A percentile compares a stretch with the other conserved stretches of the same genome.
Evolutionary conservation across 2,888 invertebrate genomes (phyloP).

Genomic region (Electrophaes corylata): DNA sequence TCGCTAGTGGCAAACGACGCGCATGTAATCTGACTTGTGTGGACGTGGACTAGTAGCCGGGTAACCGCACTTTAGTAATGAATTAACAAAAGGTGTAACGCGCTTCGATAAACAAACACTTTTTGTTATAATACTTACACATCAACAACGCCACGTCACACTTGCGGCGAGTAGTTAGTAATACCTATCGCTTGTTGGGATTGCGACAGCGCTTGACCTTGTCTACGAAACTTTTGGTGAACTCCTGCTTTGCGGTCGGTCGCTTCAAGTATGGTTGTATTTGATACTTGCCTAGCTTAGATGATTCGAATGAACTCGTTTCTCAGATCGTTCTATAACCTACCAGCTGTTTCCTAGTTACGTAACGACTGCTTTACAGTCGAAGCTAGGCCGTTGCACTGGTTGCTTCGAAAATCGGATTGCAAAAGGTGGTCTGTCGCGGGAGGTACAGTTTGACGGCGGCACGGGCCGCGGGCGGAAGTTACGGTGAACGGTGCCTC

Average conservation of each 20-base stretch:
- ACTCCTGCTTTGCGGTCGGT: slow-evolving; percentile 31
- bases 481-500: slow-evolving; percentile 72
- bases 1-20: slow-evolving; percentile 49
- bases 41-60: slow-evolving; percentile 13
- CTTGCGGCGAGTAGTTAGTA: slow-evolving; percentile 1
- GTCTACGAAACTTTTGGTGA: slow-evolving; percentile 33
- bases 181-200: slow-evolving; percentile 12
- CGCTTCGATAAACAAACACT: slow-evolving; percentile 48
- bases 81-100: slow-evolving; percentile 57
- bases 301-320: slow-evolving; percentile 39
- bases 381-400: slow-evolving; percentile 56
- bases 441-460: slow-evolving; percentile 39
- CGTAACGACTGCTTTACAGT: slow-evolving; percentile 47
- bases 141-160: slow-evolving; percentile 30
- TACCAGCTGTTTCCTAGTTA: slow-evolving; percentile 50
- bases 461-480: slow-evolving; percentile 64
- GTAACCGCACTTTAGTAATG: slow-evolving; percentile 49
- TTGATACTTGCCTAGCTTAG: slow-evolving; percentile 21
- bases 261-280: slow-evolving; percentile 25
- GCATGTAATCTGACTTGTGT: slow-evolving; percentile 51
- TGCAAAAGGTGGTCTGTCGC: slow-evolving; percentile 60
- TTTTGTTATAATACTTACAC: slow-evolving; percentile 40
- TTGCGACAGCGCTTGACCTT: slow-evolving; percentile 42
- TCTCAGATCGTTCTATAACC: slow-evolving; percentile 45
- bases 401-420: slow-evolving; percentile 66